Evolutionary conservation across 2,797 vertebrate genomes (phyloP), one percentile per base, ranked within the genome.

Genomic region (Oreonectes daqikongensis): DNA sequence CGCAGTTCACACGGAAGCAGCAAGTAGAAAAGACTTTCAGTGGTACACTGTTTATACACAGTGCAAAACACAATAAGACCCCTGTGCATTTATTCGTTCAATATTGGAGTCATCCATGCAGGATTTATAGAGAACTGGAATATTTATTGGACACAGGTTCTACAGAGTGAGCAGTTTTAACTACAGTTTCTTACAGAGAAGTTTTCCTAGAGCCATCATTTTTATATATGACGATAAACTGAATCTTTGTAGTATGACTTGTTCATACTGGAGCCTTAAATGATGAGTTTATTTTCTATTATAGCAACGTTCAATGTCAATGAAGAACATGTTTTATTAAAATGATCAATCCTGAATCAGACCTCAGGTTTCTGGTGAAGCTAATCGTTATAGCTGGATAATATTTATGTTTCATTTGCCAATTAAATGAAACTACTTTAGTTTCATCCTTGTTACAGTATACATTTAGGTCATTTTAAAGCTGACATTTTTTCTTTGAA

Each of bases 1-100:
- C 92, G 95, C 83, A 91, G 92, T 20, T 91, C 93, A 20, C 94
- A 95, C 77, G 91, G 92, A 80, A 90, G 92, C 84, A 92, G 86
- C 89, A 97, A 96, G 97, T 90, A 84, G 52, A 9, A 26, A 53
- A 40, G 44, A 3, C 20, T 63, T 63, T 17, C 14, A 4, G 48
- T 35, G 48, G 46, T 40, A 60, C 32, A 40, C 48, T 55, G 42
- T 42, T 64, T 20, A 44, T n/a, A 17, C 20, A n/a, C 9, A n/a
- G 28, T 17, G 26, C 22, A 55, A 52, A 52, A 18, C n/a, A n/a
- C n/a, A n/a, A 17, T 46, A n/a, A n/a, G n/a, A n/a, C n/a, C n/a
- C 44, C 44, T 52, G 4, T 22, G 8, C 10, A 52, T 52, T 9
- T 52, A 20, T 11, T 22, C 8, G 22, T 52, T 52, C n/a, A 52